Conservation (phyloP, 1,140 invertebrate species). For the Drosophila sturtevanti region DNA sequence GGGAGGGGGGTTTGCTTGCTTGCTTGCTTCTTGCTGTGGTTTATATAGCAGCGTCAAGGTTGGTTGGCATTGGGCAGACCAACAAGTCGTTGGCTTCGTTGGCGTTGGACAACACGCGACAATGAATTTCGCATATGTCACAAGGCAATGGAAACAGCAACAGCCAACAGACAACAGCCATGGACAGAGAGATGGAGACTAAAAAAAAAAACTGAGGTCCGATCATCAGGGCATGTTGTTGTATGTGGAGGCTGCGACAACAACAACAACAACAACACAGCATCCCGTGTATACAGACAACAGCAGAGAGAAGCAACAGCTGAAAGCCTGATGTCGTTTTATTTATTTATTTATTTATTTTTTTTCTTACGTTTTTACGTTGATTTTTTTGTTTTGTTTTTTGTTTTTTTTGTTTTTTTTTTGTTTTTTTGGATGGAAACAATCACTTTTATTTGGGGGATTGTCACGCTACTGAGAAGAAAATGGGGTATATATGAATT, state of each 20-base stretch:
- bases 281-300: conserved; percentile 67
- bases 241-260: conserved; percentile 3
- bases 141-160: conserved; percentile 32
- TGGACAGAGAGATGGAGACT: not conserved
- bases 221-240: conserved; percentile 3
- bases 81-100: conserved; percentile 71
- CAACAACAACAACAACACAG: conserved; percentile 26
- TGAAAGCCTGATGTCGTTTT: conserved; percentile 55
- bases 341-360: conserved; percentile 33
- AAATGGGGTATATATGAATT: not conserved
- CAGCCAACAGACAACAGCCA: not conserved
- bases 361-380: conserved; percentile 25
- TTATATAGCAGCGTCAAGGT: conserved; percentile 55
- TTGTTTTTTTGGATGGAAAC: conserved; percentile 54
- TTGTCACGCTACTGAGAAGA: conserved; percentile 50
- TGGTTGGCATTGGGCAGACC: conserved; percentile 49
- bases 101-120: conserved; percentile 66
- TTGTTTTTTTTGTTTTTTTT: conserved; percentile 23
- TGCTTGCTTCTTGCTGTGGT: too few species aligned
- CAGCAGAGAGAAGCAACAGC: conserved; percentile 49
- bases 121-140: conserved; percentile 81
- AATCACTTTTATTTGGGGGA: conserved; percentile 78
- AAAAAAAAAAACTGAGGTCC: not conserved
- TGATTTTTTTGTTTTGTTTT: conserved; percentile 18
- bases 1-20: too few species aligned